Conservation (phyloP, 1,140 invertebrate genomes). For the Bilobella aurantiaca region DNA sequence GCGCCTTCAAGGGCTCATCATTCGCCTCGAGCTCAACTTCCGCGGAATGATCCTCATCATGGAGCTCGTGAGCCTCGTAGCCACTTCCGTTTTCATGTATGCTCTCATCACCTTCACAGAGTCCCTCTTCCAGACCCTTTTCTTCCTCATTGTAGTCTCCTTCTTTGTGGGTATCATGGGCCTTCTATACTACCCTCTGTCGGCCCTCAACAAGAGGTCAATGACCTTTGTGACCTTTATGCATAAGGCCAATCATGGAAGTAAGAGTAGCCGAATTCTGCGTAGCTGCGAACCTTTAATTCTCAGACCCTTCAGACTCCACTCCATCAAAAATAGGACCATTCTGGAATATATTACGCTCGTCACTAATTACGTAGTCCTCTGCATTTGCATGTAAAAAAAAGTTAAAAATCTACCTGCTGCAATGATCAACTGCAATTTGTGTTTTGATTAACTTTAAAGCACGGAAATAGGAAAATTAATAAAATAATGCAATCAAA, state of each 20-base stretch:
- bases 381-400: background rate
- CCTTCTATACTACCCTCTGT: background rate
- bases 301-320: background rate
- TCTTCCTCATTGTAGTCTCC: slow-evolving; percentile 1
- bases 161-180: background rate
- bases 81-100: background rate
- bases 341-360: slow-evolving; percentile 3
- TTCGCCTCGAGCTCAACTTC: background rate
- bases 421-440: background rate
- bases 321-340: background rate
- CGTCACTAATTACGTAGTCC: background rate
- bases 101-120: slow-evolving; percentile 4
- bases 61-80: slow-evolving; percentile 3
- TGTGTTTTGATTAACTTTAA: background rate
- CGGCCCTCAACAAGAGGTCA: background rate
- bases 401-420: background rate
- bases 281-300: background rate
- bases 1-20: background rate
- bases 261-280: background rate
- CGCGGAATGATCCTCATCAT: background rate
- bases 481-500: no score
- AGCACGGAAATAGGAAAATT: background rate
- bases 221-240: background rate
- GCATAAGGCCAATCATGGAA: background rate
- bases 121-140: background rate